Base-by-base conservation (phyloP, 1,140 invertebrate genomes). In the Chelonus insularis region DNA sequence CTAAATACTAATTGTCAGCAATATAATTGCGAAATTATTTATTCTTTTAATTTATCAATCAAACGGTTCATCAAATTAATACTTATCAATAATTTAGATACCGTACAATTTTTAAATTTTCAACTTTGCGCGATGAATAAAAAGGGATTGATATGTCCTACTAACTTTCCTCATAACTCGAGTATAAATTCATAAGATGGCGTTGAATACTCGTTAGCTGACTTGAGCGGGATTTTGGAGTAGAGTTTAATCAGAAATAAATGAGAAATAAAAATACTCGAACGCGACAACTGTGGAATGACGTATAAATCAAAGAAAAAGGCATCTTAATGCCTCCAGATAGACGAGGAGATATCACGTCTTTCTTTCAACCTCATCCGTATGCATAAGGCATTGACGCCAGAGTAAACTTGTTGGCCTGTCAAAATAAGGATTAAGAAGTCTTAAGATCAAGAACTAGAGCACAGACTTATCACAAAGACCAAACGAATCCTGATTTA, bases 351-450 rank as follows among this genome's bases (percentile, higher is more conserved):
- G 61, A 57, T 66, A 66, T 14, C 11, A 29, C 21, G 50, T 43
- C 36, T 25, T 52, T 43, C 37, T 52, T 48, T 57, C 18, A 16
- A 23, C 21, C 58, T 23, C 37, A 60, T 54, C 36, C 20, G 34
- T 55, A 51, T 54, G 48, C 50, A 51, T 60, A 60, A 60, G 23
- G 5, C 25, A 25, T 20, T 50, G 29, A 60, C 57, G 29, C 36
- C 48, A 25, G 48, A 41, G 50, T 18, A 50, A 25, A 11, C 68
- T 68, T 68, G 75, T 73, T 68, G 64, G 66, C 65, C 71, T 77
- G 75, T 76, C 74, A 77, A 78, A 78, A 77, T 76, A 78, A 72
- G 76, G 73, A 78, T 77, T 77, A 78, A 76, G 67, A 32, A 57
- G 63, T 66, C 64, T 75, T 69, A 64, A 65, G 65, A 56, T 45